phyloP scores from a whole-genome alignment of 2,113 vertebrate species.

The Zeus faber region DNA sequence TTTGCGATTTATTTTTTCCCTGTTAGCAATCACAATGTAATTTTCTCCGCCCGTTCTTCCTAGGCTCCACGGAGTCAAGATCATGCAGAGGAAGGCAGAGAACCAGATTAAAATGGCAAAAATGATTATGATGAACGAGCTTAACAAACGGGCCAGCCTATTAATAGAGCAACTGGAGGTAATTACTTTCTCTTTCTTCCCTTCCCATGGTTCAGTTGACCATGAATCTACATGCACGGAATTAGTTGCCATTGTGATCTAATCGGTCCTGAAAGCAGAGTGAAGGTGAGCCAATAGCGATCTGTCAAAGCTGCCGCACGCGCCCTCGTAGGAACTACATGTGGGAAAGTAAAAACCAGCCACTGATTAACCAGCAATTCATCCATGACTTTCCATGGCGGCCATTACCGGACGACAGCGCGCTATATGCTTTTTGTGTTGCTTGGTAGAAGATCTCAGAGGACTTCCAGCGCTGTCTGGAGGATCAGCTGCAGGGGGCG shows the following conservation, averaged over 20 bases:
- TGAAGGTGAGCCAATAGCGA: constrained; percentile 40
- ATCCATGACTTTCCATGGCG: constrained; percentile 13
- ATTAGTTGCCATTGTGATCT: constrained; percentile 34
- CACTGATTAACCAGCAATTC: constrained; percentile 12
- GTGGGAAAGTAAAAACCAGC: constrained; percentile 15
- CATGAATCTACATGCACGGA: constrained; percentile 42
- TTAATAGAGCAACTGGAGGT: constrained; percentile 97
- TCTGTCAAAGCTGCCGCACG: constrained; percentile 46
- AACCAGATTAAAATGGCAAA: constrained; percentile 99
- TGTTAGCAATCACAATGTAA: constrained; percentile 33
- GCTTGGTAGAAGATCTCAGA: constrained; percentile 83
- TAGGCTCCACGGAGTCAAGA: constrained; percentile 92
- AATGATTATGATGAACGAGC: constrained; percentile 95
- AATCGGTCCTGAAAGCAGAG: constrained; percentile 39
- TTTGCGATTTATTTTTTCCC: constrained; percentile 26
- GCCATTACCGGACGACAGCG: constrained; percentile 15
- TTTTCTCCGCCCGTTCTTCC: constrained; percentile 37
- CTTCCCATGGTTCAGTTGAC: constrained; percentile 50
- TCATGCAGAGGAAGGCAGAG: constrained; percentile 91
- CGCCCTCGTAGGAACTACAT: constrained; percentile 21
- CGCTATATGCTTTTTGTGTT: constrained; percentile 10
- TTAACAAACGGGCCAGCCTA: constrained; percentile 92
- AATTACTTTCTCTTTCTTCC: constrained; percentile 65
- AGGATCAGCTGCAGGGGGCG: constrained; percentile 88
- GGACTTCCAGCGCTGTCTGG: constrained; percentile 86